phyloP scores from a whole-genome alignment of 2,113 vertebrate species.

The Apistogramma diplotaenia region DNA sequence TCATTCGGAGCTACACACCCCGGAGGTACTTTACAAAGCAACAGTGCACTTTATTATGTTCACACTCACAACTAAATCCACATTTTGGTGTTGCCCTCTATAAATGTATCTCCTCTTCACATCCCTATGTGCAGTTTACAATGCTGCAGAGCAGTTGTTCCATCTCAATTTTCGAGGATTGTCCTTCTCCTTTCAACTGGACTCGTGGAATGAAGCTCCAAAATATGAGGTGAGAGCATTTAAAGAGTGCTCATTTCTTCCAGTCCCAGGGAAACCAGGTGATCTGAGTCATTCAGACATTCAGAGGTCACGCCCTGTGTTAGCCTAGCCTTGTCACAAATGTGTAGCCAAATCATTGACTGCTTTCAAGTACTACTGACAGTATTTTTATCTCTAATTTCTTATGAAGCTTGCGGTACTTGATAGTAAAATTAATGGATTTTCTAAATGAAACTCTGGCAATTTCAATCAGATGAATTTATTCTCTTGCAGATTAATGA shows the following conservation, averaged over 20 bases:
- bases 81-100: not conserved
- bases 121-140: constrained; percentile 83
- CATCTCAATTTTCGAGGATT: constrained; percentile 99
- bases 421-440: not conserved
- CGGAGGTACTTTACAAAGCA: constrained; percentile 83
- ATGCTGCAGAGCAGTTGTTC: constrained; percentile 97
- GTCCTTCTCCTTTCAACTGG: constrained; percentile 98
- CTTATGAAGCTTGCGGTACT: not conserved
- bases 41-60: not conserved
- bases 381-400: not conserved
- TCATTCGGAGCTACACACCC: constrained; percentile 99
- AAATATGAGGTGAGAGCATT: constrained; percentile 91
- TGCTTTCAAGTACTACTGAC: not conserved
- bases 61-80: not conserved
- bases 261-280: not conserved
- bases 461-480: not conserved
- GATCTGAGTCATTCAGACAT: not conserved
- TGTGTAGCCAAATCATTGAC: not conserved
- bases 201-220: constrained; percentile 98
- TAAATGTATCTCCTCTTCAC: accelerated
- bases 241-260: not conserved
- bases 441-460: accelerated
- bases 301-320: not conserved
- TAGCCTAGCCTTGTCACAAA: not conserved
- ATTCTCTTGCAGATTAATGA: not conserved